Evolutionary conservation across 2,888 invertebrate species (phyloP).

Genomic region (Aspidiotus rigidus): DNA sequence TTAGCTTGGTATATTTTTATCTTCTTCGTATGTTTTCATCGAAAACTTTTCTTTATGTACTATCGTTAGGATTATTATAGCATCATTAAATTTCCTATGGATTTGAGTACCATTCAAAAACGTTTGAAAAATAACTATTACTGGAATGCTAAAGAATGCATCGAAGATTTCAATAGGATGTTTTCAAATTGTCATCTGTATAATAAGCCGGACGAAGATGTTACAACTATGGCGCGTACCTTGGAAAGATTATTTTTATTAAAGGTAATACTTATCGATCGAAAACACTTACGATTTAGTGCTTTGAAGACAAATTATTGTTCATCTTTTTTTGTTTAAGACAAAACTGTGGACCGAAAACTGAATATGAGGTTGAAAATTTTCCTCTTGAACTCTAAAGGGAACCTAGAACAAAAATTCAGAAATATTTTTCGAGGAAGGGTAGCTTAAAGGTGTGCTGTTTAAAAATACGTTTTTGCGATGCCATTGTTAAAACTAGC

Average conservation of each 20-base stretch:
- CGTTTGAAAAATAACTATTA: conserved; percentile 92
- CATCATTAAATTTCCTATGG: conserved; percentile 96
- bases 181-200: conserved; percentile 97
- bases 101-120: conserved; percentile 92
- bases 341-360: not conserved
- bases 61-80: conserved; percentile 83
- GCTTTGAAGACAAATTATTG: conserved; percentile 53
- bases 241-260: conserved; percentile 83
- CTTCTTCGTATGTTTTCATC: not conserved
- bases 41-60: conserved; percentile 23
- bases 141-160: conserved; percentile 88
- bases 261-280: conserved; percentile 49
- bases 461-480: too few relatives aligned
- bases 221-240: conserved; percentile 94
- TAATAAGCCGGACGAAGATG: conserved; percentile 97
- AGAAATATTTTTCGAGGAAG: too few relatives aligned
- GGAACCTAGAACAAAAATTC: too few relatives aligned
- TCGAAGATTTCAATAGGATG: conserved; percentile 95
- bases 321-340: conserved; percentile 44
- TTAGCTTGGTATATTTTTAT: not conserved
- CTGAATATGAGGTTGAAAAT: too few relatives aligned
- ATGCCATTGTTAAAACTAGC: too few relatives aligned
- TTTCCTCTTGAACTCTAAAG: too few relatives aligned
- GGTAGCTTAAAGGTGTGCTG: too few relatives aligned
- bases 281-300: not conserved